Percentiles rank a stretch among this genome's conserved stretches.
These are phyloP conservation scores for Salarias fasciatus DNA, from an alignment of 2,797 vertebrate species.

Conservation along the genomic window DNA sequence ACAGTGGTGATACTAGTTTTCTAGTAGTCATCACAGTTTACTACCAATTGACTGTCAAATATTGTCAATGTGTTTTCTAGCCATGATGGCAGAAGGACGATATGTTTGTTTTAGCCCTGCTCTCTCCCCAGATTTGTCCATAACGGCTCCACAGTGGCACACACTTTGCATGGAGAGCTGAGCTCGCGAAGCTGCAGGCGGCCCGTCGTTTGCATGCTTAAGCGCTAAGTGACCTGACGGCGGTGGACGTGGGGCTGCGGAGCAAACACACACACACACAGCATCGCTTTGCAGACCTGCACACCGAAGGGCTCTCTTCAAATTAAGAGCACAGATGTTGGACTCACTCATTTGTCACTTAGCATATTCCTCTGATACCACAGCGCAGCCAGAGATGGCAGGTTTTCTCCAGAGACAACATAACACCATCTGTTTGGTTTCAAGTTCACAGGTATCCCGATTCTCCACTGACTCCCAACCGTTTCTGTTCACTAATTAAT, in stretches of 20 bases:
- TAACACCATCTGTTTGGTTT: not conserved
- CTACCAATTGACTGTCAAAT: too few relatives aligned
- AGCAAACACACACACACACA: not conserved
- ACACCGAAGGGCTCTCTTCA: constrained; percentile 1
- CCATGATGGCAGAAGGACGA: not conserved
- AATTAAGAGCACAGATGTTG: constrained; percentile 11
- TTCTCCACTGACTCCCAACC: not conserved
- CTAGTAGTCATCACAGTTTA: too few relatives aligned
- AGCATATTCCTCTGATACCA: not conserved
- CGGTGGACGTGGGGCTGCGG: too few relatives aligned
- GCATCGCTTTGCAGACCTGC: not conserved
- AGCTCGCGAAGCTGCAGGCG: not conserved
- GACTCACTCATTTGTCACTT: not conserved
- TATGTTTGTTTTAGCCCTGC: not conserved
- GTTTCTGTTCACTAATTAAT: too few relatives aligned
- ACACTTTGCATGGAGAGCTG: constrained; percentile 52
- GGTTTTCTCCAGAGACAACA: not conserved
- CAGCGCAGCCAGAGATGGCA: not conserved
- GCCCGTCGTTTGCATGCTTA: constrained; percentile 60
- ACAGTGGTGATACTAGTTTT: too few relatives aligned
- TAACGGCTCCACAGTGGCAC: not conserved
- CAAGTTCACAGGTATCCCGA: not conserved
- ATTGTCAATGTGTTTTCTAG: too few relatives aligned
- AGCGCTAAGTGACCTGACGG: constrained; percentile 13
- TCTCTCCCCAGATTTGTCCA: not conserved